phyloP scores from a whole-genome alignment of 2,888 invertebrate species.

The Orthosia incerta region DNA sequence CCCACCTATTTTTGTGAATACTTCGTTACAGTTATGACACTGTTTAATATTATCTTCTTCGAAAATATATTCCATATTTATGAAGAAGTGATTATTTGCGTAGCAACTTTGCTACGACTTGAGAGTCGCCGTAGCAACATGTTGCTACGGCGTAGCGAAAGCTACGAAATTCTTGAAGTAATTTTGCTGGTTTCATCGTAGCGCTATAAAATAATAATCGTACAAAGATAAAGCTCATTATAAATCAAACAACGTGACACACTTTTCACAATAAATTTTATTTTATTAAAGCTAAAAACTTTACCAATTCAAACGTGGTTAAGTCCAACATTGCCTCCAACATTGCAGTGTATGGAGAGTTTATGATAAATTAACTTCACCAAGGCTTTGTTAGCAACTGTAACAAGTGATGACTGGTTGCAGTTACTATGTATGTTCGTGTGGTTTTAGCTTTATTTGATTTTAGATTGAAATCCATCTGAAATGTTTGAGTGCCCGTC shows the following conservation, averaged over 20 bases:
- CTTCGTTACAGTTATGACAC: not conserved
- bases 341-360: not conserved
- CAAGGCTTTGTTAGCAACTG: slow-evolving; percentile 8
- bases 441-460: slow-evolving; percentile 27
- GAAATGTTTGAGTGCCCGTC: too few species aligned
- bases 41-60: not conserved
- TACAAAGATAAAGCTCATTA: not conserved
- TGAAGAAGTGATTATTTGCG: not conserved
- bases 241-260: not conserved
- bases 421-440: slow-evolving; percentile 14
- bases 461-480: not conserved
- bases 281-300: slow-evolving; percentile 8
- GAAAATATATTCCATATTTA: not conserved
- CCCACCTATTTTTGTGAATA: not conserved
- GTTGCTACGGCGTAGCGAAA: slow-evolving; percentile 27
- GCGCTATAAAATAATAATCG: not conserved
- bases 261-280: not conserved
- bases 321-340: not conserved
- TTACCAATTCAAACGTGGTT: slow-evolving; percentile 2
- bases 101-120: not conserved
- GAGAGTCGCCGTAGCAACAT: slow-evolving; percentile 6
- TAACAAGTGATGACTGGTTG: slow-evolving; percentile 13
- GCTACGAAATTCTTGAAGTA: not conserved
- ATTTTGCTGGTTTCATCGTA: not conserved
- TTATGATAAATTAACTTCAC: slow-evolving; percentile 41